Evolutionary conservation across 53 echinoderm and acorn worm genomes (phyloP).

Genomic region (Astropecten irregularis): DNA sequence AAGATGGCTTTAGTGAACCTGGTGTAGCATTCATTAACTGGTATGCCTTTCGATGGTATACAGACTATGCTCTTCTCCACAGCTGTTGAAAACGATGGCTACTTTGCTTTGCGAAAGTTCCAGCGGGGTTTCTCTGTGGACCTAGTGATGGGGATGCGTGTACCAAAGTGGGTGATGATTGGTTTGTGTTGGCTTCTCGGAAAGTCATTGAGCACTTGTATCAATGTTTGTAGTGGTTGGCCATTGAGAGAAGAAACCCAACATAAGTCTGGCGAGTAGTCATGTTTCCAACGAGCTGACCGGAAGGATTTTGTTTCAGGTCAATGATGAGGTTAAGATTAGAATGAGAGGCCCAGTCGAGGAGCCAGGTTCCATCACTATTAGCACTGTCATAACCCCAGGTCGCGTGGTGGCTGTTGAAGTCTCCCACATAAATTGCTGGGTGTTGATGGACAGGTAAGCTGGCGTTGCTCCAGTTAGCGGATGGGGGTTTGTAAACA

Average conservation of each 20-base stretch:
- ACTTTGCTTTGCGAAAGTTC: constrained; percentile 26
- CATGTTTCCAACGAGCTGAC: constrained; percentile 9
- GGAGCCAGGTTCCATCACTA: constrained; percentile 4
- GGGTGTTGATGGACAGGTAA: constrained; percentile 1
- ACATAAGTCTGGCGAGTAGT: constrained; percentile 15
- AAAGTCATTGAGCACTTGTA: background rate
- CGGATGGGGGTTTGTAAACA: constrained; percentile 24
- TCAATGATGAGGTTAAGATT: background rate
- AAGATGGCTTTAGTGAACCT: background rate
- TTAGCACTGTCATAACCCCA: constrained; percentile 9
- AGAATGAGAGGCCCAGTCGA: constrained; percentile 5
- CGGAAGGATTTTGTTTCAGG: constrained; percentile 30
- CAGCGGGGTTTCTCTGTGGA: background rate
- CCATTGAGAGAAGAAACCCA: constrained; percentile 1
- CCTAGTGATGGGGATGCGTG: background rate
- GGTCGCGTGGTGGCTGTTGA: constrained; percentile 8
- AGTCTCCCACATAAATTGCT: constrained; percentile 24
- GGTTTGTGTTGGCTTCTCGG: constrained; percentile 12
- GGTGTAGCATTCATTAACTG: background rate
- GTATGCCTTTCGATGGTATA: background rate
- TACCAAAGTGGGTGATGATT: background rate
- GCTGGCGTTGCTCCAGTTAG: background rate
- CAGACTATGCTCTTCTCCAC: background rate
- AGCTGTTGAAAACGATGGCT: background rate
- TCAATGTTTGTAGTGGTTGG: background rate